A percentile compares a stretch with the other conserved stretches of the same genome.
Evolutionary conservation across 2,113 vertebrate genomes (phyloP).

Genomic region (Mastomys coucha): DNA sequence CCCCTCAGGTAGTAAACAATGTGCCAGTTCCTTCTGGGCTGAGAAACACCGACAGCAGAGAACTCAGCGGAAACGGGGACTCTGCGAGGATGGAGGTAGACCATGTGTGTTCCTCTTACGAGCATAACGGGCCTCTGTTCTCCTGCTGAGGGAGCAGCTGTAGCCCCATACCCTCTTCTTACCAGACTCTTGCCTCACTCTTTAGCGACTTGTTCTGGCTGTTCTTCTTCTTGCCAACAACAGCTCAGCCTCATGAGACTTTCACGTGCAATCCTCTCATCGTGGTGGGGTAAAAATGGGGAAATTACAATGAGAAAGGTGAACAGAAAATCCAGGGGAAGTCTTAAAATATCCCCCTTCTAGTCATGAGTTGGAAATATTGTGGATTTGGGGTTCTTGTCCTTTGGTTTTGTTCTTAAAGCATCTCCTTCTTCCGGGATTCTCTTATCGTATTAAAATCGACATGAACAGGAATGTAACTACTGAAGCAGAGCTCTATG

Average conservation of each 20-base stretch:
- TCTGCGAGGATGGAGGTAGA: constrained; percentile 60
- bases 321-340: constrained; percentile 51
- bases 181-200: constrained; percentile 50
- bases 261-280: constrained; percentile 49
- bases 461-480: constrained; percentile 6
- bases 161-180: background rate
- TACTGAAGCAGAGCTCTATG: background rate
- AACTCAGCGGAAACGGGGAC: constrained; percentile 57
- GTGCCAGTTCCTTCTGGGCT: constrained; percentile 73
- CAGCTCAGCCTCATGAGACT: constrained; percentile 48
- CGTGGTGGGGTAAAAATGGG: constrained; percentile 24
- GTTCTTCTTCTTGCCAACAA: constrained; percentile 65
- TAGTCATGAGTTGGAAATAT: background rate
- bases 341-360: constrained; percentile 43
- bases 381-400: background rate
- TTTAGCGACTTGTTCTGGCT: constrained; percentile 66
- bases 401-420: background rate
- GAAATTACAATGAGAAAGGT: constrained; percentile 21
- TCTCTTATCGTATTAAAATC: constrained; percentile 57
- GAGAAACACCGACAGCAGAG: constrained; percentile 60
- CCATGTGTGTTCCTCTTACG: constrained; percentile 21
- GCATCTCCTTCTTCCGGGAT: constrained; percentile 17
- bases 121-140: constrained; percentile 50
- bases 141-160: constrained; percentile 75
- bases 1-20: constrained; percentile 72